Evolutionary conservation across 2,888 invertebrate genomes (phyloP), one percentile per base, ranked within the genome.

Genomic region (Polydrusus cervinus): DNA sequence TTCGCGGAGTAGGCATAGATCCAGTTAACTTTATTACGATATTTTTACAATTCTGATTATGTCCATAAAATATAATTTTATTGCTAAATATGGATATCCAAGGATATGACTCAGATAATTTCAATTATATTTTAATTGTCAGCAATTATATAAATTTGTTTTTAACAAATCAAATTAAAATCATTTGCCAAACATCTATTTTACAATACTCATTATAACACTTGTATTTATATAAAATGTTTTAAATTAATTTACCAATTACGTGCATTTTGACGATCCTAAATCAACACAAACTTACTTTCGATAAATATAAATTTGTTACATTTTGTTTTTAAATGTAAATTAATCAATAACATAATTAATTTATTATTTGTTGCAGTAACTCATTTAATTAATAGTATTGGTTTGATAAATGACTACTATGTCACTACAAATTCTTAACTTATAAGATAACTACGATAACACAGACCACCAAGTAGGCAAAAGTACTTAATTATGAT

Each of bases 311-410:
- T 14, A 16, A 8, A 47, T n/a, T 16, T 16, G 8, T 16, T 47
- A 16, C 47, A 16, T 16, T 47, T 47, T 47, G 16, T 16, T 47
- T 47, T 47, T 16, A 0, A 47, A 47, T 16, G 16, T 16, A 5
- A 47, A 47, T 47, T 47, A 47, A n/a, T 47, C 7, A 47, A 47
- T 47, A 47, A 47, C n/a, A 45, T 45, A 47, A 47, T 47, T 47
- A 47, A 47, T 47, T 47, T 47, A 16, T 16, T 47, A 16, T 47
- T 47, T 47, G 47, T n/a, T 47, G 16, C n/a, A 16, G 16, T 45
- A 45, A 45, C n/a, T 45, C 6, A 25, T 25, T 25, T 25, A 3
- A 25, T 25, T 25, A 25, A 25, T 25, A 25, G 25, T 25, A 25
- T 3, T 25, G 25, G 25, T 25, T 1, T 25, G 25, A n/a, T n/a